These are phyloP conservation scores for Cairina moschata DNA, from an alignment of 2,113 vertebrate genomes.

Conservation along the genomic window DNA sequence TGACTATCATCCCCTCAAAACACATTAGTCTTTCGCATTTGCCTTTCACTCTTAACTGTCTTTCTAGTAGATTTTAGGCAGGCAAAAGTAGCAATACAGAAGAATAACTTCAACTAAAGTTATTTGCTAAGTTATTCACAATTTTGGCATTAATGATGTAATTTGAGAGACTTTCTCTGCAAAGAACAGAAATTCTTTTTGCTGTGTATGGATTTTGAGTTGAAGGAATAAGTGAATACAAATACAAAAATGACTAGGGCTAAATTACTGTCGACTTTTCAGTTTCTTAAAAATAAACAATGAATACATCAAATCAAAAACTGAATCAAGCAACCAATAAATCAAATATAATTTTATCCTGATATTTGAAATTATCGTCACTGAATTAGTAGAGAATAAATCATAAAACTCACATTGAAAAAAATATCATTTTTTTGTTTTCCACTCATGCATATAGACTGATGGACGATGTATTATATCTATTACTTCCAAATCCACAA, in stretches of 20 bases:
- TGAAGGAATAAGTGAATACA: not conserved
- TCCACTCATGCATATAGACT: not conserved
- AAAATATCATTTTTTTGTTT: not conserved
- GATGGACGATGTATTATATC: not conserved
- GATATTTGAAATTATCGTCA: constrained; percentile 18
- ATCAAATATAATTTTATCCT: not conserved
- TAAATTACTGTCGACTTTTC: constrained; percentile 1
- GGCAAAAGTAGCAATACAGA: not conserved
- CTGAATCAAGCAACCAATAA: not conserved
- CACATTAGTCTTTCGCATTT: not conserved
- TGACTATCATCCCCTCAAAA: not conserved
- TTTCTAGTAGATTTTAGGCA: not conserved
- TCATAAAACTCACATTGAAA: not conserved
- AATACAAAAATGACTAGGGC: not conserved
- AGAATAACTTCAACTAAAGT: not conserved
- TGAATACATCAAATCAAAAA: constrained; percentile 2
- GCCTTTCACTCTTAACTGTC: not conserved
- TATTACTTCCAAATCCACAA: not conserved
- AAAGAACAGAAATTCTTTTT: not conserved
- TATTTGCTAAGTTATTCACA: not conserved
- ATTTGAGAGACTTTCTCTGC: not conserved
- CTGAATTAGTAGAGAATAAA: constrained; percentile 8
- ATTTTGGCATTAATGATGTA: not conserved
- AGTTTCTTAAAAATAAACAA: constrained; percentile 45
- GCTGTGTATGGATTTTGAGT: not conserved